phyloP scores from a whole-genome alignment of 2,797 vertebrate genomes.

The Crenichthys baileyi region DNA sequence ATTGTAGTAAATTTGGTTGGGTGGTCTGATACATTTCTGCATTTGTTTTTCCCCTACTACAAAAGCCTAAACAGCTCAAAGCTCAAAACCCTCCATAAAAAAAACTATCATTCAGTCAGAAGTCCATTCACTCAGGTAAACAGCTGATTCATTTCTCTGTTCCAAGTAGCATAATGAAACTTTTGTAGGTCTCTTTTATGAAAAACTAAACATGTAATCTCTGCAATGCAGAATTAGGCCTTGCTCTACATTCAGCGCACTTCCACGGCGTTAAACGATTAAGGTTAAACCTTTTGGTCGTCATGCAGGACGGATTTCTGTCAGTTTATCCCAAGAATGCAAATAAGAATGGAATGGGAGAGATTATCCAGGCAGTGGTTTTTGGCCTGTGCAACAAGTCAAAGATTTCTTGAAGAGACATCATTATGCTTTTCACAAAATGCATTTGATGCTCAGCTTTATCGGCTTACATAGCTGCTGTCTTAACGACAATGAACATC shows the following conservation, averaged over 20 bases:
- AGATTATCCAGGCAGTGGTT: conserved; percentile 12
- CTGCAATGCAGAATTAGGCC: background rate
- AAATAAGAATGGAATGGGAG: conserved; percentile 12
- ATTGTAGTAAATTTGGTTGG: background rate
- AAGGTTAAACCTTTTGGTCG: conserved; percentile 19
- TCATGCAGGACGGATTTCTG: conserved; percentile 28
- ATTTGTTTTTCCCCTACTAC: background rate
- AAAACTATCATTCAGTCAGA: background rate
- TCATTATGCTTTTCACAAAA: conserved; percentile 4
- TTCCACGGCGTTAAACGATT: conserved; percentile 12
- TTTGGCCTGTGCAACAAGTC: conserved; percentile 27
- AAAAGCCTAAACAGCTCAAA: no score
- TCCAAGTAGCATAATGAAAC: background rate
- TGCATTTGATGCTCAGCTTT: background rate
- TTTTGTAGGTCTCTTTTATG: background rate
- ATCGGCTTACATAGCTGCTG: background rate
- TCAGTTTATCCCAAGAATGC: conserved; percentile 22
- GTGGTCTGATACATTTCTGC: background rate
- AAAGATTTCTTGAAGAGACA: conserved; percentile 16
- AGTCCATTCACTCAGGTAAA: background rate
- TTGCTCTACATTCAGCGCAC: background rate
- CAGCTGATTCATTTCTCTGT: background rate
- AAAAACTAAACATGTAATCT: background rate
- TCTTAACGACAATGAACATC: conserved; percentile 8
- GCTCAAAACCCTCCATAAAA: background rate